Base-by-base conservation (phyloP, 2,888 invertebrate genomes). In the Keiferia lycopersicella region DNA sequence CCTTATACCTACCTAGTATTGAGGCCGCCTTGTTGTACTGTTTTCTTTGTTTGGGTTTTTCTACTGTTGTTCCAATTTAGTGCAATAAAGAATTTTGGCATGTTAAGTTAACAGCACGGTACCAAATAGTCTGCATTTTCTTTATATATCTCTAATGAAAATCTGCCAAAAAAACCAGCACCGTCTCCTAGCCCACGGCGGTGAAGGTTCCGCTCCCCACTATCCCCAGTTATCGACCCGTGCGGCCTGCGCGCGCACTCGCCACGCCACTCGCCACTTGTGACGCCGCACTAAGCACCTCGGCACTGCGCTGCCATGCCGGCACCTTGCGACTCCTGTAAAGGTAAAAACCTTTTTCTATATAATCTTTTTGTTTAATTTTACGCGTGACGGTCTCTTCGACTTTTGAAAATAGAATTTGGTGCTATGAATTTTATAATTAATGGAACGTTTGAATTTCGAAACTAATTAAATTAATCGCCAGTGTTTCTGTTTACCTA, bases 201-300 rank as follows among this genome's bases (percentile, higher is more conserved):
- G 56, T 26, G 72, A 71, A 72, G 75, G 76, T 71, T 66, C 71
- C 77, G 79, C 84, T 84, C 80, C 84, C 86, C 86, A 83, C 82
- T 73, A 72, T 75, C 71, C 83, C 82, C 89, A 90, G 91, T 89
- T 91, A 91, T 91, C 89, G 91, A 91, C 89, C 91, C 85, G 86
- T 67, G 71, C 65, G 68, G 71, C 64, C 68, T 80, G 86, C 84
- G 87, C 87, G 87, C 84, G 86, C 84, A 80, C 75, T 69, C 71
- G 6, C 11, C 56, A 48, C 20, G 26, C 70, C n/a, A n/a, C 34
- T 34, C 16, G n/a, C 14, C 34, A 56, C 56, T 56, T 34, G 34
- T 34, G 34, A 34, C 22, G 8, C 56, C n/a, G 18, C 8, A 26
- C 14, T 10, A 30, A 14, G 3, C 56, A 12, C 26, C n/a, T 30